Evolutionary conservation across 1,140 invertebrate species (phyloP), one percentile per base, ranked within the genome.

Genomic region (Diorhabda elongata): DNA sequence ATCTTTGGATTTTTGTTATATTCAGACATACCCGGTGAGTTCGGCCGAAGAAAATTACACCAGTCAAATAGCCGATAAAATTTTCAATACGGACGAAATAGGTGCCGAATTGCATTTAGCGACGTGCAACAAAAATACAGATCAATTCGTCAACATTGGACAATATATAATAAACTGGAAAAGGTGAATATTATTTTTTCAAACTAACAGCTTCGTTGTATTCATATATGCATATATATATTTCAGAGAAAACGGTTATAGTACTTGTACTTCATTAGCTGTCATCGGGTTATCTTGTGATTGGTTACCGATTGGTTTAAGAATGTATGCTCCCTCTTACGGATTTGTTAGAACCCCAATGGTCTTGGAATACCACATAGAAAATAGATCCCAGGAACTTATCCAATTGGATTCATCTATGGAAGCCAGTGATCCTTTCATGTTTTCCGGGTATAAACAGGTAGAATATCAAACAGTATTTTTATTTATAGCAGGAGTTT

Each of bases 391-490:
- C 0, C 83, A 85, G 42, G 86, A 85, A 69, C 86, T 93, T 6
- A 86, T 93, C 61, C 89, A 92, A 61, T 81, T 96, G 7, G 87
- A 87, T 68, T 79, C 95, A 8, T 87, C 83, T 64, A 90, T 96
- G 83, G 92, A 95, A 72, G 88, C 89, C 2, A 92, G 87, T 72
- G 93, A 96, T 79, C 89, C 88, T 3, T 96, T 96, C 77, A 94
- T 96, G 91, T 96, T 92, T 84, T 87, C 93, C 73, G 94, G 94
- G 3, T 92, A 95, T 73, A 95, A 94, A 84, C 90, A 94, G 82
- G 90, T 93, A 81, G 67, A 45, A 52, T 58, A 4, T n/a, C 56
- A 9, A 6, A 6, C 11, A 3, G 3, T 26, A 26, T 11, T 26
- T 60, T 60, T 3, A 60, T 26, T 3, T 7, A 56, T 56, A 60